Base-by-base conservation (phyloP, 2,888 invertebrate species). In the Serripes groenlandicus region DNA sequence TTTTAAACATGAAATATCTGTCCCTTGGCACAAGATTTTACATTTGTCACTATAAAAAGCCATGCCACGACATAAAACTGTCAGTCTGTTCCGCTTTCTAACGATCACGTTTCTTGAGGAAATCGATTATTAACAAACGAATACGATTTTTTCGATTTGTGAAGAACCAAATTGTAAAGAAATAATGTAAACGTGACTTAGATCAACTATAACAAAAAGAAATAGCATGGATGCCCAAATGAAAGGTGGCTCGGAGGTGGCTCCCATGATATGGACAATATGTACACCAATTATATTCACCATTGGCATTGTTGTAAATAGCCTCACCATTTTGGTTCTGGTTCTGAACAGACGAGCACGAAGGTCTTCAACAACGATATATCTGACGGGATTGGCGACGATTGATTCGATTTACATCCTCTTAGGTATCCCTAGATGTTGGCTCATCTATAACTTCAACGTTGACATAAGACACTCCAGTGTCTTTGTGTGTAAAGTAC, bases 181-280 rank as follows among this genome's bases (percentile, higher is more conserved):
- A n/a, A n/a, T n/a, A n/a, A n/a, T n/a, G n/a, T n/a, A n/a, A n/a
- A n/a, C n/a, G n/a, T n/a, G n/a, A n/a, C n/a, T n/a, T n/a, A n/a
- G n/a, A n/a, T n/a, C n/a, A n/a, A n/a, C n/a, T n/a, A n/a, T n/a
- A n/a, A n/a, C n/a, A n/a, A n/a, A n/a, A n/a, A n/a, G 3, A 66
- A 11, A 28, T 21, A 35, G 21, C 2, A 71, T 71, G 71, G 71
- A 71, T 23, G 71, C 71, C 3, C 54, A 56, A 34, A 54, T 26
- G 34, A 54, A 35, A n/a, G 71, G 71, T 28, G 28, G 30, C 7
- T 71, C 71, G 1, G 35, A 56, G 26, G 54, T 71, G 34, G 71
- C 71, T 3, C 32, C 28, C n/a, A 71, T 71, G 71, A 71, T 71
- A 56, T 71, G 71, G 71, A 56, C 56, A 15, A 34, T 71, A 7